Conservation (phyloP, 2,888 invertebrate species). For the Noctua pronuba region DNA sequence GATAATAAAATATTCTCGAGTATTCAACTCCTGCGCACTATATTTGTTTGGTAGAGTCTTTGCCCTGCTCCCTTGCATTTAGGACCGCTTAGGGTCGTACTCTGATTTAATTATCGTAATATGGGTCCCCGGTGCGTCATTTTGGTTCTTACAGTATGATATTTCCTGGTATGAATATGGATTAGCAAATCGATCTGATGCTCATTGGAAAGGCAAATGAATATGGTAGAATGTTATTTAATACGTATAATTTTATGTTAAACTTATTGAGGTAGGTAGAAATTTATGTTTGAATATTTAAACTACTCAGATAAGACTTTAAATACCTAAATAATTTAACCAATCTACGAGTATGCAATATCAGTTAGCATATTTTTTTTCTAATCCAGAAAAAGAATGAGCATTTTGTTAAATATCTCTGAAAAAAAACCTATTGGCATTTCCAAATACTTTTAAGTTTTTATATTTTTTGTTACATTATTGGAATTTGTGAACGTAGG, state of each 20-base stretch:
- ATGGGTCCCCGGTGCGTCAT: constrained; percentile 47
- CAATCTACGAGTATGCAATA: too few relatives aligned
- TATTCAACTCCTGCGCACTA: constrained; percentile 87
- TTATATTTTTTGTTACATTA: not conserved
- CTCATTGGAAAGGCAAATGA: constrained; percentile 36
- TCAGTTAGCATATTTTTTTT: not conserved
- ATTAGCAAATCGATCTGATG: constrained; percentile 36
- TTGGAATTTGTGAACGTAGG: not conserved
- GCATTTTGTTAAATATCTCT: not conserved
- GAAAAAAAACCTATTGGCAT: not conserved
- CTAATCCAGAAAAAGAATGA: too few relatives aligned
- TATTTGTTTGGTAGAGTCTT: constrained; percentile 81
- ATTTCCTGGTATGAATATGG: constrained; percentile 54
- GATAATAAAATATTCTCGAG: constrained; percentile 87
- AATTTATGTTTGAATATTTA: not conserved
- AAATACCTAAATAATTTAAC: not conserved
- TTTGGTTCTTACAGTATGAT: constrained; percentile 35
- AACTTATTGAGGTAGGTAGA: constrained; percentile 39
- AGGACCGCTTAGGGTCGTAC: constrained; percentile 64
- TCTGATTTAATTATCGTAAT: constrained; percentile 66
- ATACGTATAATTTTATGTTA: constrained; percentile 28
- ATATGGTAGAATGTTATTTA: constrained; percentile 24
- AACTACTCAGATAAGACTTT: not conserved
- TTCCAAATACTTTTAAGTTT: not conserved
- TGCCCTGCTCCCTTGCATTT: constrained; percentile 74